phyloP scores from a whole-genome alignment of 2,113 vertebrate genomes.

The Orthonyx spaldingii region DNA sequence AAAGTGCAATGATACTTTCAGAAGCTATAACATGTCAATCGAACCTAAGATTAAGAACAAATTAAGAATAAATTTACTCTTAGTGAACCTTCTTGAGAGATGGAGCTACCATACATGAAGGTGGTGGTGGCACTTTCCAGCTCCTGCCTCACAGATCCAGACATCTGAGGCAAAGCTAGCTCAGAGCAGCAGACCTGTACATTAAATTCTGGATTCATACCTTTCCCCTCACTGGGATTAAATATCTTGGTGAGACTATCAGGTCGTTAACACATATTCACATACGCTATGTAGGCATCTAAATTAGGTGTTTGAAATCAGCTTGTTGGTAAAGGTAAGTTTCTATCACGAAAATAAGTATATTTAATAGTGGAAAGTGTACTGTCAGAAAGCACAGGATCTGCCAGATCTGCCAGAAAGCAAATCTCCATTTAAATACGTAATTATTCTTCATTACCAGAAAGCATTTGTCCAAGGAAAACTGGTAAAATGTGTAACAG shows the following conservation, averaged over 20 bases:
- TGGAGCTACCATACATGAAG: background rate
- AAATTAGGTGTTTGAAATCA: background rate
- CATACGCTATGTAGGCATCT: background rate
- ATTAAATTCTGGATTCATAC: background rate
- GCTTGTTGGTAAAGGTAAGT: background rate
- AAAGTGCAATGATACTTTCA: constrained; percentile 63
- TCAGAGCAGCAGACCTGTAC: background rate
- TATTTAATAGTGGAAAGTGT: background rate
- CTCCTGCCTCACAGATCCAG: background rate
- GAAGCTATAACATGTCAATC: constrained; percentile 30
- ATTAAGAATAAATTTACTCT: constrained; percentile 65
- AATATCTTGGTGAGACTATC: background rate
- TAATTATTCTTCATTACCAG: constrained; percentile 20
- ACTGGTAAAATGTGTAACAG: constrained; percentile 30
- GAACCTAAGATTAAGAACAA: constrained; percentile 60
- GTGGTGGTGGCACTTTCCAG: background rate
- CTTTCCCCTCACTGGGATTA: background rate
- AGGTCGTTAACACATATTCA: background rate
- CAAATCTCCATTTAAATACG: constrained; percentile 30
- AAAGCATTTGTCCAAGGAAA: background rate
- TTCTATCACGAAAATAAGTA: background rate
- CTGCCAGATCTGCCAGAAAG: background rate
- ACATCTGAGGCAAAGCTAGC: background rate
- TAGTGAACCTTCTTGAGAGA: background rate
- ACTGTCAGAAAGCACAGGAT: background rate